Base-by-base conservation (phyloP, 2,888 invertebrate genomes). In the Sceliomorpha sp. region DNA sequence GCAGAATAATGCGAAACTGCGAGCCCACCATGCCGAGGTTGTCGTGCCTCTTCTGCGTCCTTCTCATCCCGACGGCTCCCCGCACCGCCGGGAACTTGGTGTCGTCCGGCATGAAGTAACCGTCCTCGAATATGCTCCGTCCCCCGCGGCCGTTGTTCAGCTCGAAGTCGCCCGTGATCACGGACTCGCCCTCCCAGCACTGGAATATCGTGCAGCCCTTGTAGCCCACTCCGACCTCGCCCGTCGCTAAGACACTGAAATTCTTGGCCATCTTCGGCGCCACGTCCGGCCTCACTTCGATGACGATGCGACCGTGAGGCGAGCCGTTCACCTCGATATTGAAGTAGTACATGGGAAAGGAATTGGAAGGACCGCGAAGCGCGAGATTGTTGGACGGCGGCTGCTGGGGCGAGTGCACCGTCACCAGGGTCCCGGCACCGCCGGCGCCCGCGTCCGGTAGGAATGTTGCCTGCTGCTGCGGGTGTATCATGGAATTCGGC, bases 201-300 rank as follows among this genome's bases (percentile, higher is more conserved):
- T 95, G 94, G 88, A 95, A 95, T 76, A 95, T 92, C 76, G 92
- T 90, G 87, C 95, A 95, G 31, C 95, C 95, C 78, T 93, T 93
- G 88, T 94, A 95, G 37, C 94, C 94, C 78, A 92, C 91, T 15
- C 95, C 94, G 24, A 92, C 90, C 80, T 94, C 94, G 40, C 94
- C 93, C 6, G 93, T 93, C 12, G 93, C 91, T 37, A 95, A 89
- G 13, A 92, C 91, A 48, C 92, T 91, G 84, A 95, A 95, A 88
- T 95, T 95, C 83, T 93, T 93, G 20, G 94, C 92, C 94, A 95
- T 95, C 83, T 93, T 93, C 10, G 95, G 95, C 10, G 95, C 95
- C 20, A 92, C 93, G 87, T 95, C 95, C 34, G 92, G 92, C 58
- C 94, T 90, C 20, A 94, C 94, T 86, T 94, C 94, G 73, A 95